Evolutionary conservation across 1,140 invertebrate genomes (phyloP), one percentile per base, ranked within the genome.

Genomic region (Episyrphus balteatus): DNA sequence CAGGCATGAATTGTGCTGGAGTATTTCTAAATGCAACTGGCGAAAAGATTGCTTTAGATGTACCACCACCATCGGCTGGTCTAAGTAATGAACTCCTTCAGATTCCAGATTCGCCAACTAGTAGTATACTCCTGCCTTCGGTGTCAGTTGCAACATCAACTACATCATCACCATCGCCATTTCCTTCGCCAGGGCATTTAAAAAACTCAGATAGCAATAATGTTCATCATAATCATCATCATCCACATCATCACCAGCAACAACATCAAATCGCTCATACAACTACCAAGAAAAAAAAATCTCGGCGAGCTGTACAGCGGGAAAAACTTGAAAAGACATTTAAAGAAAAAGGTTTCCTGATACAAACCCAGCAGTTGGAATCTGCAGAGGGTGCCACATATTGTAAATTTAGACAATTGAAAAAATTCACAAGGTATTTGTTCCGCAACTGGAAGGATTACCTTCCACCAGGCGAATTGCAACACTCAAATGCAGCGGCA

Each of bases 401-500:
- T 58, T 94, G 90, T 68, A 94, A 94, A 66, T 94, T 94, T 61
- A 72, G 89, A 37, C 90, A 93, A 58, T 68, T 94, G 11, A 74
- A 88, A 49, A 94, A 93, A 63, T 93, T 93, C 56, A 94, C 90
- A 1, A 75, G 89, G 26, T 94, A 94, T 66, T 72, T 93, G 37
- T 92, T 92, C 55, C 75, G 90, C 46, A 91, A 87, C 59, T 94
- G 89, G 89, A 92, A 92, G 61, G 87, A 92, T 64, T 91, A 93
- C 65, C 72, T 94, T 15, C 89, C 90, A 0, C 87, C 83, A 0
- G 84, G 86, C 50, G 74, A 88, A 34, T 58, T 52, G 71, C 32
- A 72, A 75, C 13, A 39, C 53, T 73, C 31, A 69, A 58, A 0
- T 36, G 38, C 34, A 15, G 37, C 34, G 8, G 37, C 21, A 26